Conservation (phyloP, 1,140 invertebrate genomes). For the Ceratosolen solmsi region DNA sequence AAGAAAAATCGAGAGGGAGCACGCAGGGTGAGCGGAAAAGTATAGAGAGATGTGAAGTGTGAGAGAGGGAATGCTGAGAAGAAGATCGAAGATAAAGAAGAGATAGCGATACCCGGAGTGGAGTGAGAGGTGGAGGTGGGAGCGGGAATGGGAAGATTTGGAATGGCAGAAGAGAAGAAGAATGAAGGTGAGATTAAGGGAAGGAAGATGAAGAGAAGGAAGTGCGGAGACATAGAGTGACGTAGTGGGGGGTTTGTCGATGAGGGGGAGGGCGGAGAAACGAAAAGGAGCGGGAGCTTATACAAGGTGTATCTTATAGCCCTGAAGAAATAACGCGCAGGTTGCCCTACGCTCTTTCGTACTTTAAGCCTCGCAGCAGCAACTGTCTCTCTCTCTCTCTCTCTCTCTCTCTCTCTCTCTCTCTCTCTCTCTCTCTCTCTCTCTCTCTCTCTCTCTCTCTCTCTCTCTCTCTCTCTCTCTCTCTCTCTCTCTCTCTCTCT, state of each 20-base stretch:
- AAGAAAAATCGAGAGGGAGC: not conserved
- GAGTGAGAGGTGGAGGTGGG: not conserved
- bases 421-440: too few relatives aligned
- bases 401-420: too few relatives aligned
- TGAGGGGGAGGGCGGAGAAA: not conserved
- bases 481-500: too few relatives aligned
- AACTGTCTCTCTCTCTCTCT: not conserved
- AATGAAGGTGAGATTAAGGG: not conserved
- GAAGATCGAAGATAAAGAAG: conserved; percentile 45
- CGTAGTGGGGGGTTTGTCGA: not conserved
- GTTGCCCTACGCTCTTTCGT: conserved; percentile 24
- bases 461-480: too few relatives aligned
- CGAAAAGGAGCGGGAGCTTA: not conserved
- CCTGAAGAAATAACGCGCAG: conserved; percentile 31
- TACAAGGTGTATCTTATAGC: conserved; percentile 33
- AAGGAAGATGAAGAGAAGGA: conserved; percentile 8
- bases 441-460: too few relatives aligned
- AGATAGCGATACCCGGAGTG: conserved; percentile 18
- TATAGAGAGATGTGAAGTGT: not conserved
- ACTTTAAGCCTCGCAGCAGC: conserved; percentile 4
- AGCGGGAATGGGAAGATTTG: too few relatives aligned
- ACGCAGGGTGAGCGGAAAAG: not conserved
- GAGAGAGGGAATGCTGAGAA: not conserved
- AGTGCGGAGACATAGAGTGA: conserved; percentile 4
- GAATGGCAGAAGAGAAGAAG: conserved; percentile 10